Conservation (phyloP, 2,113 vertebrate genomes). For the Maccullochella peelii region DNA sequence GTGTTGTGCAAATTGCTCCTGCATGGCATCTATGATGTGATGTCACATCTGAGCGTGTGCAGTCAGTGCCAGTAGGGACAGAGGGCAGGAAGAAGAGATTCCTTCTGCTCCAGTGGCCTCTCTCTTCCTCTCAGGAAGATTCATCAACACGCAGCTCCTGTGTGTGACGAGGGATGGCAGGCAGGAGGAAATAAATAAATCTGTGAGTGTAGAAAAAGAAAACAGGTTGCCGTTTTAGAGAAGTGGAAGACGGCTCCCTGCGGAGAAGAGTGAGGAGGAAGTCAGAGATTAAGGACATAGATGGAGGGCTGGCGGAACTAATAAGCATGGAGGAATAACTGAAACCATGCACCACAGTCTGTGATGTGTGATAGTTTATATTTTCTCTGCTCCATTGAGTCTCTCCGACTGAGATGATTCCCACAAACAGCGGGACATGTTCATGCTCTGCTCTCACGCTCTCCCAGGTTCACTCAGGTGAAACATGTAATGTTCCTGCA, state of each 20-base stretch:
- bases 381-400: conserved; percentile 34
- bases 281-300: neutral
- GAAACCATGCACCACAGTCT: neutral
- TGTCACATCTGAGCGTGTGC: conserved; percentile 38
- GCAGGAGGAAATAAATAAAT: neutral
- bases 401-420: conserved; percentile 26
- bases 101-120: conserved; percentile 42
- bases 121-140: neutral
- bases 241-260: neutral
- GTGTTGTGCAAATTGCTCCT: conserved; percentile 34
- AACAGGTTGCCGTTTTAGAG: neutral
- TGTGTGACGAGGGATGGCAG: neutral
- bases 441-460: neutral
- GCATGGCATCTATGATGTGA: conserved; percentile 14
- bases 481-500: neutral
- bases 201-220: neutral
- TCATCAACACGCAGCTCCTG: conserved; percentile 1
- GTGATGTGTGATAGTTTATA: conserved; percentile 1
- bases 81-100: conserved; percentile 32
- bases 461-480: conserved; percentile 12
- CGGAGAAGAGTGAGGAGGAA: neutral
- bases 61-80: neutral
- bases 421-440: conserved; percentile 10
- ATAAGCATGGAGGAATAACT: neutral
- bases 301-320: neutral